A percentile compares a stretch with the other conserved stretches of the same genome.
These are phyloP conservation scores for Lamprotornis superbus DNA, from an alignment of 2,113 vertebrate genomes.

Conservation along the genomic window DNA sequence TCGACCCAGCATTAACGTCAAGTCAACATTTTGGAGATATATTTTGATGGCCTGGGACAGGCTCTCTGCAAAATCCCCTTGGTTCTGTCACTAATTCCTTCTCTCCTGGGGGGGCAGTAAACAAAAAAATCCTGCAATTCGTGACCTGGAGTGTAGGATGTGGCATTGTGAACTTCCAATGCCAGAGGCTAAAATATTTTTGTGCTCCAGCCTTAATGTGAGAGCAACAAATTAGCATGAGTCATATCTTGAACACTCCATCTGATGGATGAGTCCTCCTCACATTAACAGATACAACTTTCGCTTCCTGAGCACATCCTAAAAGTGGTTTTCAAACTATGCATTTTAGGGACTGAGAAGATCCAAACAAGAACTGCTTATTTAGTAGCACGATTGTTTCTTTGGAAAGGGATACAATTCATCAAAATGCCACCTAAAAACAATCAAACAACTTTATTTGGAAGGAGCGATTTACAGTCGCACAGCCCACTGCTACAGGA, in stretches of 20 bases:
- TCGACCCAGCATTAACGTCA: constrained; percentile 11
- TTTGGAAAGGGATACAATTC: not conserved
- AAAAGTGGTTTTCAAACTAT: constrained; percentile 36
- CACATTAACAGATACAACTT: constrained; percentile 71
- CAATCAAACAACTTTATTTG: constrained; percentile 49
- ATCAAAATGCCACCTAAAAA: constrained; percentile 40
- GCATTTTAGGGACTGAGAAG: constrained; percentile 34
- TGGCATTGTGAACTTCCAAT: constrained; percentile 67
- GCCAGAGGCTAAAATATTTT: constrained; percentile 80
- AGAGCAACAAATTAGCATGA: constrained; percentile 80
- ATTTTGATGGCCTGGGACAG: not conserved
- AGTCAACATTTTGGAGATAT: constrained; percentile 25
- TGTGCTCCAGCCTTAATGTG: constrained; percentile 67
- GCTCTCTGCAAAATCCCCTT: constrained; percentile 6
- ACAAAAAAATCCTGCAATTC: constrained; percentile 47
- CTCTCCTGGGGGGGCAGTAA: constrained; percentile 15
- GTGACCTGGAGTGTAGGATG: constrained; percentile 61
- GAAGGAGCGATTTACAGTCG: constrained; percentile 2
- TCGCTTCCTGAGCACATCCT: constrained; percentile 64
- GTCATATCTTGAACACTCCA: constrained; percentile 75
- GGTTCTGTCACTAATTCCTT: not conserved
- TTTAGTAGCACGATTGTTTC: not conserved
- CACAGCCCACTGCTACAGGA: not conserved
- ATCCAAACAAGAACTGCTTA: constrained; percentile 24
- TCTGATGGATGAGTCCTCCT: constrained; percentile 73